Conservation (phyloP, 37 sponge, comb jelly and placozoan genomes). For the Axinella damicornis region DNA sequence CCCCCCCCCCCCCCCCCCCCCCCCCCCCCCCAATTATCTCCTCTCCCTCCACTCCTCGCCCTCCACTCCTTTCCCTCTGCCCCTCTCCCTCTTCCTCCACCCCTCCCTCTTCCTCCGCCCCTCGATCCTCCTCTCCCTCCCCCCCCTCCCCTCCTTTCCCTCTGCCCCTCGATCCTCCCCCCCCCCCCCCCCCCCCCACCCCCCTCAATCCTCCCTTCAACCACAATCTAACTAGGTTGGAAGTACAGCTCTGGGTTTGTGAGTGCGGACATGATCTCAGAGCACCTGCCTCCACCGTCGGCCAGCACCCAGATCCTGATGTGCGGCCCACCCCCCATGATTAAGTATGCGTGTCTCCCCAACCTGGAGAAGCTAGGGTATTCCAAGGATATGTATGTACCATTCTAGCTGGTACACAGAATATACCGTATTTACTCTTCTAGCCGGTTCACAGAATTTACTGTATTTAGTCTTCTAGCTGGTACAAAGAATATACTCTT, state of each 20-base stretch:
- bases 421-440: no score
- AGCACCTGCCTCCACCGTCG: slow-evolving; percentile 86
- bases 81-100: not conserved
- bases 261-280: slow-evolving; percentile 83
- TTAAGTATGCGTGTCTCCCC: slow-evolving; percentile 95
- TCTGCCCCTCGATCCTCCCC: not conserved
- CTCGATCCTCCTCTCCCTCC: not conserved
- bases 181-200: not conserved
- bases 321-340: slow-evolving; percentile 99
- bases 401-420: slow-evolving; percentile 23
- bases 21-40: not conserved
- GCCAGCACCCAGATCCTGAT: slow-evolving; percentile 83
- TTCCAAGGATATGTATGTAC: slow-evolving; percentile 61
- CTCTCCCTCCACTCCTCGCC: not conserved
- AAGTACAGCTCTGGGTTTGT: slow-evolving; percentile 89
- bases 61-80: not conserved
- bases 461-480: no score
- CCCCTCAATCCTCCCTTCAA: not conserved
- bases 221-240: slow-evolving; percentile 65
- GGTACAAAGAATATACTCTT: no score
- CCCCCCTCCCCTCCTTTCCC: not conserved
- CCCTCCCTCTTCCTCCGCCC: no score
- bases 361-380: slow-evolving; percentile 92
- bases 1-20: not conserved
- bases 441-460: no score